Conservation (phyloP, 30 jellyfish, hydroid and myxozoan species). For the Cassiopea andromeda region DNA sequence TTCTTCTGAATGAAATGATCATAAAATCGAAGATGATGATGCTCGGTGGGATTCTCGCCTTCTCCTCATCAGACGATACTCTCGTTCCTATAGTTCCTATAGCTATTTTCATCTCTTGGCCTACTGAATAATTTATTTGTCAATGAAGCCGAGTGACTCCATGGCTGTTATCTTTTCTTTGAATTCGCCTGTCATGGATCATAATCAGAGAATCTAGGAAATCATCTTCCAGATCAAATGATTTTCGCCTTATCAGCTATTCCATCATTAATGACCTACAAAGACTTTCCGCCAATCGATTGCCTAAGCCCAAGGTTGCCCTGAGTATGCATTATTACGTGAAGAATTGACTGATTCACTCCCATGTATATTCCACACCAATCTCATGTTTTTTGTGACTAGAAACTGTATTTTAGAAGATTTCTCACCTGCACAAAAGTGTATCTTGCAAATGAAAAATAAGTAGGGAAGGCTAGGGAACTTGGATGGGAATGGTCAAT, state of each 20-base stretch:
- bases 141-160: not conserved
- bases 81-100: not conserved
- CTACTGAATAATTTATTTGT: not conserved
- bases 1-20: not conserved
- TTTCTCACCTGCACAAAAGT: too few relatives aligned
- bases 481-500: too few relatives aligned
- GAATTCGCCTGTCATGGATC: slow-evolving; percentile 19
- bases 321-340: not conserved
- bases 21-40: not conserved
- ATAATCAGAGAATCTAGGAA: slow-evolving; percentile 36
- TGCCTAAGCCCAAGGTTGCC: not conserved
- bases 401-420: too few relatives aligned
- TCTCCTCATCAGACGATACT: not conserved
- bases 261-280: slow-evolving; percentile 2
- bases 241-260: slow-evolving; percentile 16
- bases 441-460: too few relatives aligned
- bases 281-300: not conserved
- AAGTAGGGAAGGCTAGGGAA: too few relatives aligned
- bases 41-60: slow-evolving; percentile 15
- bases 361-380: not conserved
- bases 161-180: not conserved
- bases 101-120: not conserved
- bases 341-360: not conserved
- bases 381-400: too few relatives aligned
- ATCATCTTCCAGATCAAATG: not conserved